Percentiles rank a stretch among this genome's conserved stretches.
These are phyloP conservation scores for Pterostichus niger DNA, from an alignment of 2,888 invertebrate genomes.

Conservation along the genomic window DNA sequence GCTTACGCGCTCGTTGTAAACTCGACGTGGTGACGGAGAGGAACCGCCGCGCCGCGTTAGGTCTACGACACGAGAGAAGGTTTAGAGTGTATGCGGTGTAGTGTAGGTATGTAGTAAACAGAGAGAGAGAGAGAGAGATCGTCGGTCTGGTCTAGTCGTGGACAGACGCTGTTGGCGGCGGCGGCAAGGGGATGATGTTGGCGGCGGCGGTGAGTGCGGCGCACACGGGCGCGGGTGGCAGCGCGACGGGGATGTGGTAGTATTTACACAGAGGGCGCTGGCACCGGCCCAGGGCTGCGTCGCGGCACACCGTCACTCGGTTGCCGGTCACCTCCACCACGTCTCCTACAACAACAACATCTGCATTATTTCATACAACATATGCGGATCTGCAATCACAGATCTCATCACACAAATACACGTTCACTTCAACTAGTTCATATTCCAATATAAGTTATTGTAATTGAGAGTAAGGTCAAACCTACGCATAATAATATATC, in stretches of 20 bases:
- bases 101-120: not conserved
- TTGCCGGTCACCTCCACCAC: constrained; percentile 97
- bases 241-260: constrained; percentile 96
- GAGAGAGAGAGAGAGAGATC: not conserved
- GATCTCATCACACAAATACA: too few species aligned
- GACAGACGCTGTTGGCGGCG: constrained; percentile 77
- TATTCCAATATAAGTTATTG: too few species aligned
- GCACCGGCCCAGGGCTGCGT: constrained; percentile 96
- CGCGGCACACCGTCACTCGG: constrained; percentile 97
- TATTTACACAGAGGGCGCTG: constrained; percentile 97
- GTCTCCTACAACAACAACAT: constrained; percentile 85
- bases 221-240: constrained; percentile 91
- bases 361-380: too few species aligned
- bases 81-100: not conserved
- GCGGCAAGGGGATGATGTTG: constrained; percentile 80
- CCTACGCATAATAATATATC: too few species aligned
- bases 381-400: not conserved
- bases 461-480: too few species aligned
- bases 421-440: too few species aligned
- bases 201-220: constrained; percentile 77
- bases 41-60: too few species aligned
- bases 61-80: too few species aligned
- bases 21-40: not conserved
- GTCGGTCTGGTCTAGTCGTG: constrained; percentile 59
- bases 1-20: constrained; percentile 33